Evolutionary conservation across 2,888 invertebrate genomes (phyloP), one percentile per base, ranked within the genome.

Genomic region (Halictus quadricinctus): DNA sequence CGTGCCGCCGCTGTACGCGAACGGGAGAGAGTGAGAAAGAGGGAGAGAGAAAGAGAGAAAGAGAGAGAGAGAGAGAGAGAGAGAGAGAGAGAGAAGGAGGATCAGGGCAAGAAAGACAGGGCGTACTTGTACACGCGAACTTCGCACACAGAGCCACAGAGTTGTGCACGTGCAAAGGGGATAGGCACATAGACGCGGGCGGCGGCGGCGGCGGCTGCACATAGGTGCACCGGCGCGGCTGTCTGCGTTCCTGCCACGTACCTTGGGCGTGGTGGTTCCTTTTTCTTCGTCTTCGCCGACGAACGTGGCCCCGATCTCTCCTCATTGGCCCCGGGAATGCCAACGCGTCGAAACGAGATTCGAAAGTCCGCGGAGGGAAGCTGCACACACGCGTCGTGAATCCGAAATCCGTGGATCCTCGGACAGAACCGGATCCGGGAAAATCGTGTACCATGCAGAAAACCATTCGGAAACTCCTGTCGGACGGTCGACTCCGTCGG

Each of bases 181-280:
- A 81, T 84, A 84, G 83, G 81, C 81, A 87, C 87, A 64, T 88
- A 83, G 81, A 79, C 58, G 60, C 72, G 46, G 78, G 76, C 58
- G 13, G 13, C 25, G 25, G 60, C 54, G 50, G 6, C 50, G 54
- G 54, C 64, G 64, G 64, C 54, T 54, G 64, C 64, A 64, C 66
- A 66, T 66, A 66, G 66, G 66, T 66, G 66, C 36, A 66, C 21
- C 76, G 29, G 66, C 89, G 80, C 87, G 88, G 84, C 76, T 58
- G 87, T 82, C 90, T 87, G 87, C 91, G 91, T 90, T 90, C 91
- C 88, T 90, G 91, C 92, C 92, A 91, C 90, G 91, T 92, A 92
- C 89, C 91, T 91, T 92, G 93, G 93, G 93, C 93, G 93, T 93
- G 93, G 93, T 92, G 90, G 87, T 90, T 90, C 89, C 89, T 91